Evolutionary conservation across 2,797 vertebrate genomes (phyloP).

Genomic region (Selene dorsalis): DNA sequence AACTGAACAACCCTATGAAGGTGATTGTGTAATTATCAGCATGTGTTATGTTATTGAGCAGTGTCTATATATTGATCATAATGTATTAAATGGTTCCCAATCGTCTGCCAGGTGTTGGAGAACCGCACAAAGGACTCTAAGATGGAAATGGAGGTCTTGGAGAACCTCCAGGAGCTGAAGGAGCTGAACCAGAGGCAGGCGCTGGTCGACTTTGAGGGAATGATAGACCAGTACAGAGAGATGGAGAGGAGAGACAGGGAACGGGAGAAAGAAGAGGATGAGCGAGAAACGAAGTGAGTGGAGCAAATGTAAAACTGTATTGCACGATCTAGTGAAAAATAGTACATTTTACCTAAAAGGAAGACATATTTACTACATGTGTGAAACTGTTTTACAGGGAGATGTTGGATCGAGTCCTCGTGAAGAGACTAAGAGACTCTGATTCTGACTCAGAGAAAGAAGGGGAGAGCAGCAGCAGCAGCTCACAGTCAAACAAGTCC

Average conservation of each 20-base stretch:
- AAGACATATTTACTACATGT: not conserved
- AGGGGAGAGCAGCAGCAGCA: conserved; percentile 29
- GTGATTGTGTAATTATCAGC: conserved; percentile 67
- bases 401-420: conserved; percentile 88
- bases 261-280: conserved; percentile 91
- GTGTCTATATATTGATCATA: not conserved
- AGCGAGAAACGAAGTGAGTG: conserved; percentile 91
- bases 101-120: conserved; percentile 89
- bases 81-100: not conserved
- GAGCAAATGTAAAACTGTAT: not conserved
- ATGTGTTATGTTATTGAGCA: not conserved
- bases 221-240: conserved; percentile 91
- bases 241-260: conserved; percentile 85
- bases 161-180: conserved; percentile 97
- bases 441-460: conserved; percentile 91
- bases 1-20: conserved; percentile 99
- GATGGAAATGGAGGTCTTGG: conserved; percentile 97
- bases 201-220: conserved; percentile 93
- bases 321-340: not conserved
- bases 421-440: conserved; percentile 83
- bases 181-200: conserved; percentile 98
- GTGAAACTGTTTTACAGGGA: conserved; percentile 71
- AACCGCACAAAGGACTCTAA: conserved; percentile 98
- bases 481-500: conserved; percentile 75
- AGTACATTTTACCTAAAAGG: not conserved